These are phyloP conservation scores for Cylloceria caligata DNA, from an alignment of 2,888 invertebrate genomes.

Conservation along the genomic window DNA sequence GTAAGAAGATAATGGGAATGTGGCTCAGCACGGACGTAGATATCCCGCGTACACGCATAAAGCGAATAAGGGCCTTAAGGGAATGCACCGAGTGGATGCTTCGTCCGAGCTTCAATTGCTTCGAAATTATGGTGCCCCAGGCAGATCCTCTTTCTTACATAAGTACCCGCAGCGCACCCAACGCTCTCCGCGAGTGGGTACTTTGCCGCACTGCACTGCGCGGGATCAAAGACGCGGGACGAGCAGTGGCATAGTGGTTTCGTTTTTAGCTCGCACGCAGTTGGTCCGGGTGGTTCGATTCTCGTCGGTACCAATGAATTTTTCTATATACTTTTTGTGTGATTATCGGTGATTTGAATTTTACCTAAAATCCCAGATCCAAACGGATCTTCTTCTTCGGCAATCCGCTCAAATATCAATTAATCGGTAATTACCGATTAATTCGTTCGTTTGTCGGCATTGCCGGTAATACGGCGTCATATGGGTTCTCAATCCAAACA, in stretches of 20 bases:
- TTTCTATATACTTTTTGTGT: too few species aligned
- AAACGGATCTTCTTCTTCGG: too few species aligned
- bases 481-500: too few species aligned
- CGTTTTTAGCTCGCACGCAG: not conserved
- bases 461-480: too few species aligned
- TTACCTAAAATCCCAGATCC: too few species aligned
- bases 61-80: conserved; percentile 20
- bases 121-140: conserved; percentile 61
- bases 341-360: too few species aligned
- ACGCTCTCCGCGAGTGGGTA: conserved; percentile 45
- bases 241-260: not conserved
- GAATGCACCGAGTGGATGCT: conserved; percentile 10
- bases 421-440: too few species aligned
- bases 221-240: conserved; percentile 3
- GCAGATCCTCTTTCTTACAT: conserved; percentile 57
- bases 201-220: conserved; percentile 16
- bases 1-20: conserved; percentile 38
- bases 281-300: not conserved
- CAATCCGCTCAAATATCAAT: not conserved
- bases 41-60: conserved; percentile 39
- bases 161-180: conserved; percentile 52
- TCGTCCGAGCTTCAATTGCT: conserved; percentile 55
- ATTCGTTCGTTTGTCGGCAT: too few species aligned
- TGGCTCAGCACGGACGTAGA: conserved; percentile 13
- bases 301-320: too few species aligned